phyloP scores from a whole-genome alignment of 2,797 vertebrate species.

The Zenarchopterus dispar region DNA sequence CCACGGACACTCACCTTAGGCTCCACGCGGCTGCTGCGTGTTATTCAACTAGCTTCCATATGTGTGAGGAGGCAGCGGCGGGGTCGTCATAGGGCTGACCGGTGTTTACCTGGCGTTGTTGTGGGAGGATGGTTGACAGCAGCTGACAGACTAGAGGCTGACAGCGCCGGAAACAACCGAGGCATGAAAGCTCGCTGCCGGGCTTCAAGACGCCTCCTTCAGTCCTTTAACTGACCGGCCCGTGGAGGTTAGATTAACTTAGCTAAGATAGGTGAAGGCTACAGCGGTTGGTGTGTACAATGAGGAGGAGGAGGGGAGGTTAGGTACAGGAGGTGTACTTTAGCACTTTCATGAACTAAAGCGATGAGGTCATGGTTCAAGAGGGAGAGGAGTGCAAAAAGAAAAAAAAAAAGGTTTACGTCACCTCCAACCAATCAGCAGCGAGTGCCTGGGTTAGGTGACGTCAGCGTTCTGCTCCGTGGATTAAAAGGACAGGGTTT shows the following conservation, averaged over 20 bases:
- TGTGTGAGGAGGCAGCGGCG: constrained; percentile 48
- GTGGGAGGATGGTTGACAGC: constrained; percentile 30
- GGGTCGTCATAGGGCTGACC: constrained; percentile 55
- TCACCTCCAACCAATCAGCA: constrained; percentile 92
- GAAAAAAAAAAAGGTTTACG: constrained; percentile 83
- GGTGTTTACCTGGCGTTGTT: constrained; percentile 71
- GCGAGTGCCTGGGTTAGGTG: constrained; percentile 79
- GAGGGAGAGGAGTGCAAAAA: constrained; percentile 47
- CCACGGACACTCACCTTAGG: constrained; percentile 62
- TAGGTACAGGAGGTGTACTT: constrained; percentile 82
- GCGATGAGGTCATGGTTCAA: constrained; percentile 92
- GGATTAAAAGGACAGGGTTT: constrained; percentile 83
- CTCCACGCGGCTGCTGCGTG: constrained; percentile 49
- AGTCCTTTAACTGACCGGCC: constrained; percentile 7
- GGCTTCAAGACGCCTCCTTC: constrained; percentile 14
- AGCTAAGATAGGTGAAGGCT: constrained; percentile 42
- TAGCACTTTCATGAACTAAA: constrained; percentile 85
- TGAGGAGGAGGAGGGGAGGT: constrained; percentile 21
- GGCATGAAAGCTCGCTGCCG: constrained; percentile 37
- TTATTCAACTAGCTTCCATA: constrained; percentile 65
- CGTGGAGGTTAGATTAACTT: constrained; percentile 47
- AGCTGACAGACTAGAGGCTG: constrained; percentile 54
- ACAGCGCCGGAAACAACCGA: constrained; percentile 60
- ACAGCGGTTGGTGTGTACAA: constrained; percentile 35
- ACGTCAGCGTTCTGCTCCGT: constrained; percentile 85